Percentiles rank a stretch among this genome's conserved stretches.
Conservation (phyloP, 2,113 vertebrate species). For the Oreochromis tanganicae region DNA sequence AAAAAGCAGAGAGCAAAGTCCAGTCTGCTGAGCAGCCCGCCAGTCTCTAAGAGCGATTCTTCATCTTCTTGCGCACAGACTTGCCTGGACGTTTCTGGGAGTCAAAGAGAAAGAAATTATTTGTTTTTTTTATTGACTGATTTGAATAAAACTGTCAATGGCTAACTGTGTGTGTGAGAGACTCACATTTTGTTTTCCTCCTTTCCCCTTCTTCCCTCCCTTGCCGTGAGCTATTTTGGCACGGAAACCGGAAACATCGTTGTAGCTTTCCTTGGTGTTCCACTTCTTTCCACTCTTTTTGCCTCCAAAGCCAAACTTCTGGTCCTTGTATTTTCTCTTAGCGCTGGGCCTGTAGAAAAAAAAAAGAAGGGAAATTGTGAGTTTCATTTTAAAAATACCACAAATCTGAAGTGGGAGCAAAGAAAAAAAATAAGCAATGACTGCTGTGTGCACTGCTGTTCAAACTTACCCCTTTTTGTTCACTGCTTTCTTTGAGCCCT, state of each 20-base stretch:
- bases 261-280: slow-evolving; percentile 91
- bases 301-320: slow-evolving; percentile 95
- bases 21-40: not conserved
- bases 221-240: slow-evolving; percentile 81
- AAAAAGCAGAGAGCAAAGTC: not conserved
- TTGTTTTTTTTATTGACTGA: not conserved
- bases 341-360: slow-evolving; percentile 74
- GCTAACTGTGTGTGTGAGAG: not conserved
- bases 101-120: not conserved
- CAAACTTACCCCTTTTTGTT: slow-evolving; percentile 61
- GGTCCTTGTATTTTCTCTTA: slow-evolving; percentile 91
- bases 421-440: not conserved
- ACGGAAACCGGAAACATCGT: slow-evolving; percentile 86
- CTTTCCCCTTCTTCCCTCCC: slow-evolving; percentile 64
- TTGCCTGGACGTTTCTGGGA: slow-evolving; percentile 93
- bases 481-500: slow-evolving; percentile 37
- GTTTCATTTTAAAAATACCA: not conserved
- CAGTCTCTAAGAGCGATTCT: slow-evolving; percentile 66
- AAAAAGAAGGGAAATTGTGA: not conserved
- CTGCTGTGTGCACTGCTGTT: no score
- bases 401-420: not conserved
- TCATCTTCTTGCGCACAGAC: slow-evolving; percentile 85
- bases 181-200: slow-evolving; percentile 69
- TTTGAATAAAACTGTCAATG: not conserved
- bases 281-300: slow-evolving; percentile 93